Evolutionary conservation across 2,888 invertebrate genomes (phyloP), one percentile per base, ranked within the genome.

Genomic region (Branchellion lobata): DNA sequence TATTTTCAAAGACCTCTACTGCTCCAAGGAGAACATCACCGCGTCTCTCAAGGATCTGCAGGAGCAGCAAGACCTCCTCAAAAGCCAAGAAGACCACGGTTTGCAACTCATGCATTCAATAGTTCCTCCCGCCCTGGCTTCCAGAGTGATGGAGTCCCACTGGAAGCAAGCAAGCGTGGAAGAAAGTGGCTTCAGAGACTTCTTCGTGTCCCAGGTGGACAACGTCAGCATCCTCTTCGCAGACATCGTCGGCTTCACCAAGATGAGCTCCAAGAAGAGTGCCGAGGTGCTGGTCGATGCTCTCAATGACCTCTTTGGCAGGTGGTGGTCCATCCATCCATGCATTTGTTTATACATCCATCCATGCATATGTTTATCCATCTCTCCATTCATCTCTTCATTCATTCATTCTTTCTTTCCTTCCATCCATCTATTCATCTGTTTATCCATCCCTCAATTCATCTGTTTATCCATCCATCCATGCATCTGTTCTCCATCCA

Each of bases 181-280:
- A n/a, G 21, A 8, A 29, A 57, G 3, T 2, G 47, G n/a, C 29
- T 97, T 97, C 88, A 91, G 97, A 61, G 95, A 96, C 8, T 97
- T 97, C 87, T 96, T 96, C 85, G 97, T 97, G 96, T 93, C 93
- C 87, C 92, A 93, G 79, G 95, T 96, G 95, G 93, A 94, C 80
- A 92, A 95, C 86, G 96, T 97, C 69, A 95, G 94, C 88, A 97
- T 98, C 85, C 89, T 98, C 71, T 97, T 97, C 87, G 97, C 97
- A 34, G 97, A 98, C 87, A 97, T 98, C 85, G 96, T 96, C 31
- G 97, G 97, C 53, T 98, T 98, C 87, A 98, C 97, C 0, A 93
- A 92, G 86, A 97, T 97, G 96, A 94, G 95, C 80, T 94, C 95
- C 83, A 96, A 94, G 84, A 98, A 97, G 89, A 94, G 93, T 84